Conservation (phyloP, 2,797 vertebrate genomes). For the Caiman crocodilus region DNA sequence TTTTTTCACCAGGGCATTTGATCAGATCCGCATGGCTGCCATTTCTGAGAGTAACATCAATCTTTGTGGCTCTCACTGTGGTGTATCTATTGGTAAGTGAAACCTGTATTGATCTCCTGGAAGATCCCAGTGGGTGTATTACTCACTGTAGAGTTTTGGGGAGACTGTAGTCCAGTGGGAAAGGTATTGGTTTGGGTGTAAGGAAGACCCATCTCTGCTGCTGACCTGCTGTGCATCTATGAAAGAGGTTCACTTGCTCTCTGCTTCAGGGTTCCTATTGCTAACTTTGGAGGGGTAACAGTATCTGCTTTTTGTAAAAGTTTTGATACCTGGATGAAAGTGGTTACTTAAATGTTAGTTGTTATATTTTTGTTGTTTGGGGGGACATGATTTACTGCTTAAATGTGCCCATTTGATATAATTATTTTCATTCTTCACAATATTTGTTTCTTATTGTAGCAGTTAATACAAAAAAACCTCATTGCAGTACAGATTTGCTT, state of each 20-base stretch:
- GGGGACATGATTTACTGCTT: neutral
- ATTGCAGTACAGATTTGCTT: neutral
- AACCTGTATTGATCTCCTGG: neutral
- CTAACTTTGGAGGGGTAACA: neutral
- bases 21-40: conserved; percentile 96
- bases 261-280: neutral
- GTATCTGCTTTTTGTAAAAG: neutral
- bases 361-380: neutral
- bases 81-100: conserved; percentile 93
- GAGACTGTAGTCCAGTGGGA: neutral
- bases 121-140: fast-evolving
- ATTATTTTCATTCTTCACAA: neutral
- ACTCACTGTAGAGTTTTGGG: neutral
- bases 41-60: conserved; percentile 97
- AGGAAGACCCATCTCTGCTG: neutral
- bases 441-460: neutral
- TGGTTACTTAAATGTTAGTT: neutral
- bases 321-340: neutral
- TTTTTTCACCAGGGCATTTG: conserved; percentile 93
- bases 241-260: neutral
- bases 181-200: neutral
- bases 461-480: neutral
- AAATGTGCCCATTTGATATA: neutral
- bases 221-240: neutral
- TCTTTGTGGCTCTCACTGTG: conserved; percentile 95